Conservation (phyloP, 2,888 invertebrate genomes). For the Parnassius apollo region DNA sequence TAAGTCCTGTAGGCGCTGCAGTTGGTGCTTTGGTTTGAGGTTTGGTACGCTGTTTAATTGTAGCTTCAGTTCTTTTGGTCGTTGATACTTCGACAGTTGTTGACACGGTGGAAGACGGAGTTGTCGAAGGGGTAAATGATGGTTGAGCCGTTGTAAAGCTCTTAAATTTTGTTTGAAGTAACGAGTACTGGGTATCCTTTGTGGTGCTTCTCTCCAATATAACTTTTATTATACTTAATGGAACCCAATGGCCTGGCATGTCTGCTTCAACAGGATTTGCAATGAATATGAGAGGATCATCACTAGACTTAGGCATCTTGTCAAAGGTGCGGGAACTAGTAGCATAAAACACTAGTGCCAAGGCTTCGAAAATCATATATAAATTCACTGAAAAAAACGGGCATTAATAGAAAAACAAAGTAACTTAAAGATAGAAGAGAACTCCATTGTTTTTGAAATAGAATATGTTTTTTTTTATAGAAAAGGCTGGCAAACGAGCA, state of each 20-base stretch:
- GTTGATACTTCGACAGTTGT: neutral
- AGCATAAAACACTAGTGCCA: constrained; percentile 8
- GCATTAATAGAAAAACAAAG: too few species aligned
- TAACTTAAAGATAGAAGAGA: too few species aligned
- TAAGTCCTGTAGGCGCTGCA: constrained; percentile 1
- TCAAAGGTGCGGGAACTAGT: constrained; percentile 15
- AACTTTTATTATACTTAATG: constrained; percentile 46
- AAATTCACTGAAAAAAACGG: constrained; percentile 20
- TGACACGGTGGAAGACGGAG: neutral
- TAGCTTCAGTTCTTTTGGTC: neutral
- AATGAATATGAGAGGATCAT: constrained; percentile 49
- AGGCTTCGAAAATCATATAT: constrained; percentile 10
- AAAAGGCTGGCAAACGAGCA: too few species aligned
- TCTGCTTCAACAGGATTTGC: constrained; percentile 53
- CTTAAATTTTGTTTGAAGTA: neutral
- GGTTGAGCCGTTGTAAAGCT: neutral
- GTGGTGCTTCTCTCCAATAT: constrained; percentile 30
- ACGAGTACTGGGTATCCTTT: neutral
- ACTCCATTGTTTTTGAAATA: too few species aligned
- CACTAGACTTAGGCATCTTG: constrained; percentile 6
- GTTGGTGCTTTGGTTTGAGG: neutral
- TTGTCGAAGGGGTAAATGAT: neutral
- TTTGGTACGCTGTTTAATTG: neutral
- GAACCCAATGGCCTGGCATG: constrained; percentile 58
- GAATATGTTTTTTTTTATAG: too few species aligned